Base-by-base conservation (phyloP, 2,113 vertebrate genomes). In the Hemibagrus wyckioides region DNA sequence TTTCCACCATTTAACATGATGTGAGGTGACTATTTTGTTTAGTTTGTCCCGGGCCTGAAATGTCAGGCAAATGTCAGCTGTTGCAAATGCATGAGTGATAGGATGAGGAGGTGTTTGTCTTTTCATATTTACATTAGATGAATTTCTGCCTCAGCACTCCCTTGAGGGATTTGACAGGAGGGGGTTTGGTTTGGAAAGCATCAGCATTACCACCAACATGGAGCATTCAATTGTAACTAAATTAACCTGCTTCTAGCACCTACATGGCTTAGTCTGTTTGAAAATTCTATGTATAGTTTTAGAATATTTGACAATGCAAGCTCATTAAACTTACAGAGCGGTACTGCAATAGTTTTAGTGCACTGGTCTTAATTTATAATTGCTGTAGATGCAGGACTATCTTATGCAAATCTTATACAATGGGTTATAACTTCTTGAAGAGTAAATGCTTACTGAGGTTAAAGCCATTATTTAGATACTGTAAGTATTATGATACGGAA, bases 231-330 rank as follows among this genome's bases (percentile, higher is more conserved):
- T 83, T 69, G 23, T 94, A 95, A 93, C 92, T 56, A 83, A 93
- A 94, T 94, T 94, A 93, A 87, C 23, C 41, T 81, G 39, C 25
- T 77, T 63, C 48, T 71, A 93, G 80, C 85, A 71, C 86, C 90
- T 88, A 92, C 92, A 93, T 88, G 86, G 92, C 92, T 92, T 87
- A 87, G 79, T 88, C 91, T 89, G 63, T 59, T 91, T 54, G n/a
- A 88, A 90, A 90, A 86, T 39, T 90, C 80, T 84, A 56, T 56
- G 88, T 59, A 91, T 92, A 93, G 92, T 94, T 94, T 93, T 91
- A 90, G 88, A 25, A 39, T 92, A 94, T 94, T 94, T 94, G 93
- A 90, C 79, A 76, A 79, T 88, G 87, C 84, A 93, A 91, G 92
- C 92, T 93, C 93, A 89, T 87, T 92, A 90, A 85, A 84, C 71